A percentile compares a stretch with the other conserved stretches of the same genome.
Conservation (phyloP, 2,113 vertebrate genomes). For the Poeciliopsis occidentalis region DNA sequence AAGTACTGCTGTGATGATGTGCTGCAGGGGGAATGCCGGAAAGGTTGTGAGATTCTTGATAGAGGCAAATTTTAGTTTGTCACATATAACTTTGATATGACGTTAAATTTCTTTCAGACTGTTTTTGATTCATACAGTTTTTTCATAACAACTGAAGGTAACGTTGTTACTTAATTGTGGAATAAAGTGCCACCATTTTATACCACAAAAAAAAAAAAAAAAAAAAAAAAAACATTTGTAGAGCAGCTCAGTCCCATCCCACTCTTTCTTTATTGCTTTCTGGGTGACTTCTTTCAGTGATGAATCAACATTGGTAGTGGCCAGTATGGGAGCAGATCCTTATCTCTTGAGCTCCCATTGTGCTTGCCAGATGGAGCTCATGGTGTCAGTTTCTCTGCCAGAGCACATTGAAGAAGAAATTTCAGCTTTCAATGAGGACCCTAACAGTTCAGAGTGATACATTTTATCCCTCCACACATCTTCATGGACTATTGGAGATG, state of each 20-base stretch:
- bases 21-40: too few species aligned
- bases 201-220: too few species aligned
- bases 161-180: too few species aligned
- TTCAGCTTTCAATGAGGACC: slow-evolving; percentile 45
- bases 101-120: too few species aligned
- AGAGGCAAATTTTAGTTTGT: too few species aligned
- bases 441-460: slow-evolving; percentile 68
- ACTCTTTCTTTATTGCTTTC: slow-evolving; percentile 57
- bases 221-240: slow-evolving; percentile 2
- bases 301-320: slow-evolving; percentile 47
- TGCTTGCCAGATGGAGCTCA: slow-evolving; percentile 55
- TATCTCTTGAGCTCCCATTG: slow-evolving; percentile 66
- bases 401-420: slow-evolving; percentile 20
- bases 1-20: too few species aligned
- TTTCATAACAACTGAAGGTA: too few species aligned
- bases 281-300: slow-evolving; percentile 44
- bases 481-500: slow-evolving; percentile 27
- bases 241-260: slow-evolving; percentile 41
- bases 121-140: too few species aligned
- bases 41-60: too few species aligned
- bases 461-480: slow-evolving; percentile 46
- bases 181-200: too few species aligned
- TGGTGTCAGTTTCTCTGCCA: slow-evolving; percentile 36
- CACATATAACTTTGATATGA: too few species aligned
- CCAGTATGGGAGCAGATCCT: slow-evolving; percentile 62